Evolutionary conservation across 1,140 invertebrate species (phyloP).

Genomic region (Dolichoris vasculosae): DNA sequence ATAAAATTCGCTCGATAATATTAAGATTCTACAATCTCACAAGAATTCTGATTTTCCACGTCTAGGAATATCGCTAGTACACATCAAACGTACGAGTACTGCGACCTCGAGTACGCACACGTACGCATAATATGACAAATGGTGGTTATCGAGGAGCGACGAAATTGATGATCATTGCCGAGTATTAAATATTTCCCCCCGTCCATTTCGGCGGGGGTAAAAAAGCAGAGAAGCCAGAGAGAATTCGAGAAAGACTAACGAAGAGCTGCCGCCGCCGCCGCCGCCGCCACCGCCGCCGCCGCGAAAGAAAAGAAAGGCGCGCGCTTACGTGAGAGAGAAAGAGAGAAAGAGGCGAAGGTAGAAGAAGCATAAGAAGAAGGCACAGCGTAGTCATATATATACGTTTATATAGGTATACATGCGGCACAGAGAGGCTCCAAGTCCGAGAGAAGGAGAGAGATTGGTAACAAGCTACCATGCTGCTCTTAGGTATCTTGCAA

Average conservation of each 20-base stretch:
- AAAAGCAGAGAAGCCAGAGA: conserved; percentile 12
- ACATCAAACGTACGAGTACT: neutral
- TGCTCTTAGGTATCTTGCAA: conserved; percentile 69
- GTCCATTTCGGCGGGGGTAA: conserved; percentile 34
- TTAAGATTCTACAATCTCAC: too few relatives aligned
- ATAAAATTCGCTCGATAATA: too few relatives aligned
- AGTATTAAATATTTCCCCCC: conserved; percentile 45
- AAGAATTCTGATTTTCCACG: too few relatives aligned
- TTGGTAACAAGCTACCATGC: conserved; percentile 68
- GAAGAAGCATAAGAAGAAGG: conserved; percentile 32
- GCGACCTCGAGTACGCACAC: neutral
- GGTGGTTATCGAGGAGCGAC: conserved; percentile 18
- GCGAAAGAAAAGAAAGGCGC: conserved; percentile 44
- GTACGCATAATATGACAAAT: conserved; percentile 26
- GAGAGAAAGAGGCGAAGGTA: conserved; percentile 27
- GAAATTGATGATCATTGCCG: conserved; percentile 38
- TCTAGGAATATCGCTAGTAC: neutral
- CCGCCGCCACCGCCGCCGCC: neutral
- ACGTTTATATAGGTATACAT: conserved; percentile 41
- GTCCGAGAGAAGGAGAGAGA: conserved; percentile 50
- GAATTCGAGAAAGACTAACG: conserved; percentile 51
- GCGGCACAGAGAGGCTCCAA: conserved; percentile 50
- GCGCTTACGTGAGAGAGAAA: conserved; percentile 37
- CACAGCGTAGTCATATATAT: neutral
- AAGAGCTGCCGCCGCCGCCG: conserved; percentile 33